Percentiles rank a stretch among this genome's conserved stretches.
phyloP scores from a whole-genome alignment of 1,140 invertebrate species.

The Brachionus calyciflorus region DNA sequence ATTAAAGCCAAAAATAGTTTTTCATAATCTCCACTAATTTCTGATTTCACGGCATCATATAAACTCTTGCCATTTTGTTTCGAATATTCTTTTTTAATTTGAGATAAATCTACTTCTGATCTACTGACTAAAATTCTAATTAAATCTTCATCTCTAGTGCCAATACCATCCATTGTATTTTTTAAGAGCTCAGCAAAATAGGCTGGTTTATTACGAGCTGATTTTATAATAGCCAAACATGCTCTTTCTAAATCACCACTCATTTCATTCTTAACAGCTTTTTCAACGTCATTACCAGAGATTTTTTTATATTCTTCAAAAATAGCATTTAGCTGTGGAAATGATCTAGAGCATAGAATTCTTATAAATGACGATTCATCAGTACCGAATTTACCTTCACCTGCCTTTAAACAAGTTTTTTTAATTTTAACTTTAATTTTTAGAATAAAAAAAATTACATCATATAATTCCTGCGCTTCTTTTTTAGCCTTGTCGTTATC shows the following conservation, averaged over 20 bases:
- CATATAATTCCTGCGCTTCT: conserved; percentile 52
- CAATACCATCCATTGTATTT: conserved; percentile 8
- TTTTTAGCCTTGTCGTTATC: conserved; percentile 49
- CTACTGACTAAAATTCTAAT: conserved; percentile 34
- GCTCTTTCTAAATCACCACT: conserved; percentile 38
- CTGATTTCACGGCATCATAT: conserved; percentile 53
- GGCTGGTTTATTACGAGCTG: neutral
- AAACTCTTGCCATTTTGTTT: conserved; percentile 49
- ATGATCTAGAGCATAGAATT: conserved; percentile 69
- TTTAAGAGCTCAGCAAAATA: conserved; percentile 24
- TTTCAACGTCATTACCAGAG: conserved; percentile 50
- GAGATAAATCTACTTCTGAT: conserved; percentile 56
- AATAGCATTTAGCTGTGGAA: conserved; percentile 67
- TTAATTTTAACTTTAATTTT: neutral
- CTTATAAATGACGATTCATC: conserved; percentile 71
- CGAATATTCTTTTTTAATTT: conserved; percentile 57
- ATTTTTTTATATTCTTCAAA: conserved; percentile 71
- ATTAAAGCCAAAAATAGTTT: conserved; percentile 47
- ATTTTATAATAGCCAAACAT: conserved; percentile 29
- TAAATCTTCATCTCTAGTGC: conserved; percentile 26
- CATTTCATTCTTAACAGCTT: conserved; percentile 26
- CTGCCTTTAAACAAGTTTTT: conserved; percentile 52
- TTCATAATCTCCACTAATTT: conserved; percentile 54
- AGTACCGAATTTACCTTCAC: conserved; percentile 70
- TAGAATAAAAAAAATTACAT: conserved; percentile 48